Evolutionary conservation across 2,113 vertebrate genomes (phyloP).

Genomic region (Paramormyrops kingsleyae): DNA sequence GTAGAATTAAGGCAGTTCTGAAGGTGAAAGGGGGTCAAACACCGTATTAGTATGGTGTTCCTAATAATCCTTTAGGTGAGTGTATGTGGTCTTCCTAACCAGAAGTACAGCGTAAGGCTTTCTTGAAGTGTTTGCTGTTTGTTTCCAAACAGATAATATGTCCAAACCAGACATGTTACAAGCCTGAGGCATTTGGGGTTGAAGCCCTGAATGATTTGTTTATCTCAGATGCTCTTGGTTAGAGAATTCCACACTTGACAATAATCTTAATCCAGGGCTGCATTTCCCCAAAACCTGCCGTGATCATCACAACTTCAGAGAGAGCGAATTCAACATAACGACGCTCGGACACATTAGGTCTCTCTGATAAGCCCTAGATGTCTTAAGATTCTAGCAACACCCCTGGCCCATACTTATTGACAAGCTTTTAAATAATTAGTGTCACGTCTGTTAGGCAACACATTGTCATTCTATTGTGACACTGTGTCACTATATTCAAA

Average conservation of each 20-base stretch:
- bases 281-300: background rate
- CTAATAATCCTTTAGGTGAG: no score
- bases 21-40: no score
- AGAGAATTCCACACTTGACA: background rate
- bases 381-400: background rate
- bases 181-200: background rate
- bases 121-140: background rate
- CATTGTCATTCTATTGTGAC: background rate
- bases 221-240: background rate
- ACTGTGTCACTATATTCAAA: background rate
- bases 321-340: background rate
- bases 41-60: no score
- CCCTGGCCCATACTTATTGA: background rate
- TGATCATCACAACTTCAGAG: background rate
- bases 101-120: background rate
- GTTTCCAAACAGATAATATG: background rate
- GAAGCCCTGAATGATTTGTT: background rate
- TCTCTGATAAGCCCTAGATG: background rate
- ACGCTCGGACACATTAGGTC: background rate
- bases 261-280: background rate
- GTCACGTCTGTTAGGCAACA: background rate
- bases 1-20: no score
- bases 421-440: background rate
- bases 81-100: background rate
- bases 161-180: background rate